phyloP scores from a whole-genome alignment of 2,797 vertebrate species.

The Falco berigora region DNA sequence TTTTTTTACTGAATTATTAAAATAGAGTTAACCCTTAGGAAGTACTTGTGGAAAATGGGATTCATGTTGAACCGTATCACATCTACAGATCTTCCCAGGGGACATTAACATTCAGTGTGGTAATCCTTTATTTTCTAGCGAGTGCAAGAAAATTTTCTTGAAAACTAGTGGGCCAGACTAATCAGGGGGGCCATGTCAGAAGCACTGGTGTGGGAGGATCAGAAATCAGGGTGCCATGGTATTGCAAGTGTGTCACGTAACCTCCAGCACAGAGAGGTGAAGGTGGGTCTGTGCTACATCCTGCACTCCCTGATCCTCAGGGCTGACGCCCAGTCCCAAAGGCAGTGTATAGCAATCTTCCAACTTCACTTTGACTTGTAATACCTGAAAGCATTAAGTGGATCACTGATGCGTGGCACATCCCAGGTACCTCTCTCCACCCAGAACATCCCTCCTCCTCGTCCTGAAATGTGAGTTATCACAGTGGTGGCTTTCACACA shows the following conservation, averaged over 20 bases:
- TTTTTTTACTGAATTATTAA: not conserved
- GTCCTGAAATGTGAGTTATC: not conserved
- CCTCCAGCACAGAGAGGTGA: not conserved
- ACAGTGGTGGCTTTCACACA: not conserved
- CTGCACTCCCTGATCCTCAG: not conserved
- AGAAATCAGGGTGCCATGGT: not conserved
- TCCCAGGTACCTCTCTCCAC: not conserved
- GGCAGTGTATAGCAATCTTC: not conserved
- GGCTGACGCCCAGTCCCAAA: not conserved
- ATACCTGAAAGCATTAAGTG: not conserved
- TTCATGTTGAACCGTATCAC: not conserved
- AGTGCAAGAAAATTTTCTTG: not conserved
- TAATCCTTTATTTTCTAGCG: not conserved
- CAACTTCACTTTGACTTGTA: not conserved
- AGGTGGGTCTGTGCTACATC: not conserved
- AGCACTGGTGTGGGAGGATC: not conserved
- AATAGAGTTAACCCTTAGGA: not conserved
- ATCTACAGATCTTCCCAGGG: not conserved
- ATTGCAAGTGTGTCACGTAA: not conserved
- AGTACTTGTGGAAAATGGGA: not conserved
- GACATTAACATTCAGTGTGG: too few relatives aligned
- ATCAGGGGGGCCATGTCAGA: not conserved
- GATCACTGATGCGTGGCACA: accelerated
- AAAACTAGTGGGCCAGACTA: not conserved
- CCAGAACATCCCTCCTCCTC: not conserved